phyloP scores from a whole-genome alignment of 1,140 invertebrate species.

The Copidosoma floridanum region DNA sequence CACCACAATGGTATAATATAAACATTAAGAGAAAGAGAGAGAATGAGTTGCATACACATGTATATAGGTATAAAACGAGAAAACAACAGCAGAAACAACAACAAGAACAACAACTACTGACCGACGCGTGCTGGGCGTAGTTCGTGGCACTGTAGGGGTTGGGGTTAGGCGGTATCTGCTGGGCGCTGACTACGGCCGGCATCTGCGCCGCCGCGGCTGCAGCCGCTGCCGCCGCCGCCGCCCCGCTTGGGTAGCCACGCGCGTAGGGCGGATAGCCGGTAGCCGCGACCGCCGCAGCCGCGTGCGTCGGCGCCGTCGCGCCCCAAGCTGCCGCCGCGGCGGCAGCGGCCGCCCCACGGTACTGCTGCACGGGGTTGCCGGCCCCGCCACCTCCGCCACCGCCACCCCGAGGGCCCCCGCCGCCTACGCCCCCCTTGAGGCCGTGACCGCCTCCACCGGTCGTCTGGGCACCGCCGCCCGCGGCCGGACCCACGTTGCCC shows the following conservation, averaged over 20 bases:
- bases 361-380: conserved; percentile 51
- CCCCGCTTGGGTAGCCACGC: conserved; percentile 45
- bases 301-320: conserved; percentile 45
- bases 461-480: conserved; percentile 41
- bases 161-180: conserved; percentile 49
- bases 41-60: too few species aligned
- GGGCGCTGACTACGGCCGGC: conserved; percentile 49
- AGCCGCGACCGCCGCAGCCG: conserved; percentile 44
- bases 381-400: conserved; percentile 48
- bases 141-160: conserved; percentile 53
- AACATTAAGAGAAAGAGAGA: neutral
- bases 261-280: conserved; percentile 48
- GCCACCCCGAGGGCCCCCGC: conserved; percentile 44
- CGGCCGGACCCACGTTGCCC: conserved; percentile 29
- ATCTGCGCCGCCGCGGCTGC: conserved; percentile 42
- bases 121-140: conserved; percentile 54
- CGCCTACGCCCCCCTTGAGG: conserved; percentile 29
- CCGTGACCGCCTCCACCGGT: conserved; percentile 31
- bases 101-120: too few species aligned
- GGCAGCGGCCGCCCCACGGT: conserved; percentile 40
- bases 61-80: too few species aligned
- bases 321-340: conserved; percentile 42
- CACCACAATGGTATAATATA: too few species aligned
- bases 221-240: conserved; percentile 37
- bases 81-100: too few species aligned